phyloP scores from a whole-genome alignment of 2,888 invertebrate species.

The Caenorhabditis sinica region DNA sequence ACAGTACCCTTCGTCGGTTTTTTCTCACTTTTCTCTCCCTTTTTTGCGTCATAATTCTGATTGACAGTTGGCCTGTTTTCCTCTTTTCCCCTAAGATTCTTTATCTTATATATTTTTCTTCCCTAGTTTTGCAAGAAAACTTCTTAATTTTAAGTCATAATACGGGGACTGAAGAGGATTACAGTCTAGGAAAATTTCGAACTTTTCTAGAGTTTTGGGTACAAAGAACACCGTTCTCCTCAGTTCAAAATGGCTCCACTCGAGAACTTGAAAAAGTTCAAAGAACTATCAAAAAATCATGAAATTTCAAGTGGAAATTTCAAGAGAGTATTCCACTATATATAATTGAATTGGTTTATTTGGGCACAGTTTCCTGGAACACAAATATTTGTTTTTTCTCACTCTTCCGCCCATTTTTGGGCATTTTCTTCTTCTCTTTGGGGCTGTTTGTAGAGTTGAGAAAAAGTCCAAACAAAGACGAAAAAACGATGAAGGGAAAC shows the following conservation, averaged over 20 bases:
- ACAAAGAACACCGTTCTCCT: neutral
- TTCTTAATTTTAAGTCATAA: neutral
- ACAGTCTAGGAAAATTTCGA: neutral
- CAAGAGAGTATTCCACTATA: neutral
- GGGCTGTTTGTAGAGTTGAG: conserved; percentile 31
- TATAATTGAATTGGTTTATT: conserved; percentile 8
- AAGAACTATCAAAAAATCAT: neutral
- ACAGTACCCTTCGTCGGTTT: conserved; percentile 5
- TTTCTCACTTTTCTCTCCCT: conserved; percentile 3
- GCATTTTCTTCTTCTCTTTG: neutral
- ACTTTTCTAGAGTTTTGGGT: neutral
- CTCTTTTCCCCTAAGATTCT: neutral
- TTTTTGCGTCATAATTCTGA: conserved; percentile 39
- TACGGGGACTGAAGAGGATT: neutral
- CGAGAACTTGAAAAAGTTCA: neutral
- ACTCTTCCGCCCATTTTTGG: conserved; percentile 8
- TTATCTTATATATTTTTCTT: neutral
- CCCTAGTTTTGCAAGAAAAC: too few species aligned
- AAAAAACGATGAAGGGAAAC: neutral
- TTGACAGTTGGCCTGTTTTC: conserved; percentile 27
- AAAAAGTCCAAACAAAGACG: conserved; percentile 22
- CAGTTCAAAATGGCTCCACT: neutral
- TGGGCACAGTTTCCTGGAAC: conserved; percentile 13
- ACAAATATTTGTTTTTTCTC: conserved; percentile 29
- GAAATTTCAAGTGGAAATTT: neutral